Base-by-base conservation (phyloP, 2,888 invertebrate genomes). In the Lasioglossum zephyrum region DNA sequence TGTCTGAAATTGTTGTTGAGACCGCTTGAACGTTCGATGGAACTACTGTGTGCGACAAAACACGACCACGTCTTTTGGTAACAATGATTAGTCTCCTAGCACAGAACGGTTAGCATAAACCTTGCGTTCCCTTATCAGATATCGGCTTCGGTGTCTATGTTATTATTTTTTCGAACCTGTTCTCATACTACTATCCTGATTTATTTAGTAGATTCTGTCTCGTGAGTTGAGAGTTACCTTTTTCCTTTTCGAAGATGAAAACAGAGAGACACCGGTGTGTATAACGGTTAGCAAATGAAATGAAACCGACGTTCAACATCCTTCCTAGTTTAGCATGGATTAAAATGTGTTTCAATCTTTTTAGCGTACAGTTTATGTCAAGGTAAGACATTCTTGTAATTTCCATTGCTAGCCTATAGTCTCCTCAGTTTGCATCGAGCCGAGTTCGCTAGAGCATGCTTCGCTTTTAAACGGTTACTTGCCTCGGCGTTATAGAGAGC, bases 341-440 rank as follows among this genome's bases (percentile, higher is more conserved):
- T 93, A 93, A 93, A 94, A 89, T 92, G 89, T 94, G 88, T 95
- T 95, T 94, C 92, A 91, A 93, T 94, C 91, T 94, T 95, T 95
- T 93, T 95, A 95, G 95, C 95, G 78, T 95, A 95, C 95, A 95
- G 95, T 95, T 94, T 95, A 88, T 95, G 95, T 91, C 95, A 95
- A 95, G 95, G 95, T 95, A 95, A 95, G 95, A 93, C 89, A 91
- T 87, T 90, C 88, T 91, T 79, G 89, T 86, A 90, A 76, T 53
- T 89, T 88, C 82, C 89, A 84, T 77, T 73, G 79, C 75, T 91
- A 87, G 76, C 82, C 84, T 84, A 89, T 84, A 89, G 73, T 72
- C 82, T 2, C 60, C 11, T 41, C 49, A 18, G 26, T 26, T 63
- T 47, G 31, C 49, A 69, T 60, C n/a, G 8, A 47, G 39, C 75